Evolutionary conservation across 2,888 invertebrate genomes (phyloP).

Genomic region (Drosophila hamatofila): DNA sequence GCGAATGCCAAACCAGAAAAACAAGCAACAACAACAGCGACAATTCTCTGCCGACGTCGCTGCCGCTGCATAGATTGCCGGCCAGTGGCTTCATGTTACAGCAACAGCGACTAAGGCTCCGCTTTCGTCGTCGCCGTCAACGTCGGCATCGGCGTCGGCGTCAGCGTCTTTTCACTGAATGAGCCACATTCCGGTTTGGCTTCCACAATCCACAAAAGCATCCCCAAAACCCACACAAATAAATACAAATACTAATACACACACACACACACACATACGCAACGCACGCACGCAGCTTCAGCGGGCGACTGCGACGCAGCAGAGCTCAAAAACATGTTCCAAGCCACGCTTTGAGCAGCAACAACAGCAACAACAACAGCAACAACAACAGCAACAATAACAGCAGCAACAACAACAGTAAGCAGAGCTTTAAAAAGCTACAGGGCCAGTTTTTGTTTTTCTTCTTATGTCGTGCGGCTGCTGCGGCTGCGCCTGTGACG

Average conservation of each 20-base stretch:
- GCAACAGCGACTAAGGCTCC: slow-evolving; percentile 30
- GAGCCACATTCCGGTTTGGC: slow-evolving; percentile 80
- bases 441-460: slow-evolving; percentile 54
- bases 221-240: slow-evolving; percentile 74
- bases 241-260: slow-evolving; percentile 36
- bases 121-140: slow-evolving; percentile 49
- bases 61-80: slow-evolving; percentile 72
- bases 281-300: slow-evolving; percentile 40
- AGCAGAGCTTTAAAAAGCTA: slow-evolving; percentile 67
- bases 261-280: slow-evolving; percentile 1
- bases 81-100: slow-evolving; percentile 71
- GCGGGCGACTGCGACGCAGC: slow-evolving; percentile 19
- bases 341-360: slow-evolving; percentile 55
- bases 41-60: slow-evolving; percentile 29
- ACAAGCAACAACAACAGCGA: slow-evolving; percentile 59
- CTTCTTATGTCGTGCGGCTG: slow-evolving; percentile 29
- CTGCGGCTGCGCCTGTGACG: slow-evolving; percentile 60
- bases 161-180: slow-evolving; percentile 76
- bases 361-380: slow-evolving; percentile 26
- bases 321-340: slow-evolving; percentile 64
- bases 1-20: slow-evolving; percentile 80
- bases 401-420: slow-evolving; percentile 23
- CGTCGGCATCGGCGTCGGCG: slow-evolving; percentile 27
- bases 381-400: slow-evolving; percentile 17
- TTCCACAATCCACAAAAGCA: slow-evolving; percentile 74